These are phyloP conservation scores for Tringa solitaria DNA, from an alignment of 2,113 vertebrate genomes.

Conservation along the genomic window DNA sequence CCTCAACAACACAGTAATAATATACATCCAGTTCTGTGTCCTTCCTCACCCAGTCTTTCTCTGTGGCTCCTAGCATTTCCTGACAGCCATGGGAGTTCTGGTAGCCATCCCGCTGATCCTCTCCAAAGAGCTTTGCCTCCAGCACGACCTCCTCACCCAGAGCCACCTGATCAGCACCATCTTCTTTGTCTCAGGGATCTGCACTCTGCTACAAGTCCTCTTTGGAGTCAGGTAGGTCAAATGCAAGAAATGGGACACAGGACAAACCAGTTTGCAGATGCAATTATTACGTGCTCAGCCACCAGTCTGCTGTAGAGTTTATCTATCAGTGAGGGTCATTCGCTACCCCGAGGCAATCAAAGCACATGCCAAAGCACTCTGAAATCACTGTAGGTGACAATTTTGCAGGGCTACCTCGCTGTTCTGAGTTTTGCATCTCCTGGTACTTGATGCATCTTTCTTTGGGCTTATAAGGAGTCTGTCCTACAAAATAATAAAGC, in stretches of 20 bases:
- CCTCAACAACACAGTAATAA: background rate
- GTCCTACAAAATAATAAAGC: background rate
- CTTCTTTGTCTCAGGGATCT: slow-evolving; percentile 94
- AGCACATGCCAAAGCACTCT: background rate
- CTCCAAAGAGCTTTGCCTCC: slow-evolving; percentile 88
- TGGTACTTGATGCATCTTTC: background rate
- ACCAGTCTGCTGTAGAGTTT: background rate
- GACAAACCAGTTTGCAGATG: background rate
- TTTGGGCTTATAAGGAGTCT: background rate
- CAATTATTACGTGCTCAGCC: background rate
- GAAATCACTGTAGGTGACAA: background rate
- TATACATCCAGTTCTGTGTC: background rate
- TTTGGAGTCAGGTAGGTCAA: slow-evolving; percentile 90
- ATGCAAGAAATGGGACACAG: background rate
- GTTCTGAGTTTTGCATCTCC: background rate
- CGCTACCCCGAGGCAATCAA: background rate
- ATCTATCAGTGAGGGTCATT: background rate
- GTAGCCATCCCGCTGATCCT: slow-evolving; percentile 90
- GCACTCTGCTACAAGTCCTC: slow-evolving; percentile 91
- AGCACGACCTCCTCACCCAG: slow-evolving; percentile 90
- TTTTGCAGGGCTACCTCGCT: background rate
- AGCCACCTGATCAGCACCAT: slow-evolving; percentile 95
- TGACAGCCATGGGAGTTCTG: slow-evolving; percentile 92
- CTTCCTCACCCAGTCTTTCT: background rate
- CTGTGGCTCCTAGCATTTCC: slow-evolving; percentile 82